phyloP scores from a whole-genome alignment of 2,888 invertebrate species.

The Octonoba sinensis region DNA sequence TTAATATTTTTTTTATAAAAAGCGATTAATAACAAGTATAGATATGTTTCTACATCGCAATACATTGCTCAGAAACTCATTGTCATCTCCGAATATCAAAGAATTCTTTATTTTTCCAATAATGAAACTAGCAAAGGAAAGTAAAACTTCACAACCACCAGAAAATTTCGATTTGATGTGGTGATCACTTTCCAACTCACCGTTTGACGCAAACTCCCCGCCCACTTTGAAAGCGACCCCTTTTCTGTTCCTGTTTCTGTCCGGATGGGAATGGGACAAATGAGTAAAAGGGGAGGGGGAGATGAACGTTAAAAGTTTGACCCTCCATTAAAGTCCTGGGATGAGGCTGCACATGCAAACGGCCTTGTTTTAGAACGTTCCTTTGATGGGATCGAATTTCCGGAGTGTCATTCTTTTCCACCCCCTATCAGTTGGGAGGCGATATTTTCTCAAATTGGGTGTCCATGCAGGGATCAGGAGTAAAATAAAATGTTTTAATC shows the following conservation, averaged over 20 bases:
- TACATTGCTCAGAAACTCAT: no score
- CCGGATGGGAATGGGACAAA: background rate
- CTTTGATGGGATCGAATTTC: constrained; percentile 37
- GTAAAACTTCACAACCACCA: no score
- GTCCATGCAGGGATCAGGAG: background rate
- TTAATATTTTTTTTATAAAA: background rate
- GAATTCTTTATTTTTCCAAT: no score
- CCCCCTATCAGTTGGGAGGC: constrained; percentile 17
- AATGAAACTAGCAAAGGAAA: no score
- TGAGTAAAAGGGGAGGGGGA: background rate
- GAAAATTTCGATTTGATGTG: constrained; percentile 12
- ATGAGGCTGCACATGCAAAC: background rate
- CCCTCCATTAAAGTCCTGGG: constrained; percentile 30
- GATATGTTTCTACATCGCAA: no score
- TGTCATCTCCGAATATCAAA: no score
- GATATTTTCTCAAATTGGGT: constrained; percentile 34
- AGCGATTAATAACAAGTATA: no score
- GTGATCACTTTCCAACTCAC: constrained; percentile 4
- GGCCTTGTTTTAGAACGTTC: constrained; percentile 42
- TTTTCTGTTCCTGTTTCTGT: constrained; percentile 18
- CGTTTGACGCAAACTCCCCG: constrained; percentile 29
- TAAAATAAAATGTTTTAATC: constrained; percentile 7
- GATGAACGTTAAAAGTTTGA: constrained; percentile 35
- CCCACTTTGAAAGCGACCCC: constrained; percentile 48
- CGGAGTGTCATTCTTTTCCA: constrained; percentile 33